phyloP scores from a whole-genome alignment of 2,797 vertebrate species.

The Okamejei kenojei region DNA sequence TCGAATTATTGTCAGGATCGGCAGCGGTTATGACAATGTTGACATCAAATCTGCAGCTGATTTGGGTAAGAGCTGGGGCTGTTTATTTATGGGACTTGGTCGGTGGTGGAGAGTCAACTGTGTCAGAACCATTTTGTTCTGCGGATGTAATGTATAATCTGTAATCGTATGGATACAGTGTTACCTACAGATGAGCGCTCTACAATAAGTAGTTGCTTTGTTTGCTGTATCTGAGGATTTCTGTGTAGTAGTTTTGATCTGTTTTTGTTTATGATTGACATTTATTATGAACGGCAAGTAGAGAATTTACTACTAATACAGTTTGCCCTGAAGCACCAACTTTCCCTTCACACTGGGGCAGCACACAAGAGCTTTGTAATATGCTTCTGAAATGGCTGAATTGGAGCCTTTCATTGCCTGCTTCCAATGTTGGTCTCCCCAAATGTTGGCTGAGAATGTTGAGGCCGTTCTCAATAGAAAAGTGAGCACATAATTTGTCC shows the following conservation, averaged over 20 bases:
- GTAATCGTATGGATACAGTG: not conserved
- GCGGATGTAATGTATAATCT: no score
- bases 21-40: slow-evolving; percentile 80
- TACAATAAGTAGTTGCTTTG: not conserved
- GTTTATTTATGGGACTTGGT: not conserved
- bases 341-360: not conserved
- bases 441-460: not conserved
- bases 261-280: not conserved
- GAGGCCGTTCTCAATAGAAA: not conserved
- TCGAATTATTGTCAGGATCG: slow-evolving; percentile 78
- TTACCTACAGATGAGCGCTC: not conserved
- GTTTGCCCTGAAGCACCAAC: not conserved
- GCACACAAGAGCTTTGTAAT: not conserved
- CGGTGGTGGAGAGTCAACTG: not conserved
- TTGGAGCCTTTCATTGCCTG: not conserved
- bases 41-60: slow-evolving; percentile 82
- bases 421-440: not conserved
- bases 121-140: not conserved
- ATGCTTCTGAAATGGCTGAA: not conserved
- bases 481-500: not conserved
- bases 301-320: not conserved
- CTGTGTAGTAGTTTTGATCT: not conserved
- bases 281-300: not conserved
- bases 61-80: slow-evolving; percentile 59
- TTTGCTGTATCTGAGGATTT: not conserved